Percentiles rank a stretch among this genome's conserved stretches.
These are phyloP conservation scores for Limnephilus lunatus DNA, from an alignment of 2,888 invertebrate genomes.

Conservation along the genomic window DNA sequence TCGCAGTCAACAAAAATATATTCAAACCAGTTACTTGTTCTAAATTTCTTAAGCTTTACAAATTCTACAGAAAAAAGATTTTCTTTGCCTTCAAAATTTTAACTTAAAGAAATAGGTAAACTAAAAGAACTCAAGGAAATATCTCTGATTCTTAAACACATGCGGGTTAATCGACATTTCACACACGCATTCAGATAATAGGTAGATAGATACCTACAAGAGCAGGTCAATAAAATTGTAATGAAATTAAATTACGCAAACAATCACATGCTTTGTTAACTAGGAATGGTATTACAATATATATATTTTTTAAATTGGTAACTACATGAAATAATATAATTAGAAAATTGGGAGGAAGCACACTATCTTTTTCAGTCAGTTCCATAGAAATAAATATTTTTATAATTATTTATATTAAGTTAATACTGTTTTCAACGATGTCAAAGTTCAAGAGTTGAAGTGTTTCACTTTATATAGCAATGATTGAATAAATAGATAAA, in stretches of 20 bases:
- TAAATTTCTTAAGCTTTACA: background rate
- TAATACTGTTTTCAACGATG: background rate
- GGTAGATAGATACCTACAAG: background rate
- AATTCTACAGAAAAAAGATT: background rate
- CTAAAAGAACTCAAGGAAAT: background rate
- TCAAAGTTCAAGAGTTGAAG: background rate
- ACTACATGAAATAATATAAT: background rate
- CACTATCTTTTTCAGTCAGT: constrained; percentile 7
- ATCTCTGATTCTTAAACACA: background rate
- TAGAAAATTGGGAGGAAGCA: constrained; percentile 2
- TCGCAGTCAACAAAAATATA: background rate
- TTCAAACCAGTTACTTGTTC: background rate
- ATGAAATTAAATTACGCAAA: background rate
- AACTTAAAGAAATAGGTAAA: background rate
- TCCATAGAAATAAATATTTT: constrained; percentile 14
- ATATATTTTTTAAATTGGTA: background rate
- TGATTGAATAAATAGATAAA: background rate
- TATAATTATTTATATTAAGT: background rate
- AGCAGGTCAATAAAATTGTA: background rate
- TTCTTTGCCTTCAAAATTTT: background rate
- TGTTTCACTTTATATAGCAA: background rate
- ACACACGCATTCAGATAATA: background rate
- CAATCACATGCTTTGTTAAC: background rate
- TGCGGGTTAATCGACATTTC: background rate
- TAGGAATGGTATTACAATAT: background rate